A percentile compares a stretch with the other conserved stretches of the same genome.
Conservation (phyloP, 2,888 invertebrate genomes). For the Lysandra bellargus region DNA sequence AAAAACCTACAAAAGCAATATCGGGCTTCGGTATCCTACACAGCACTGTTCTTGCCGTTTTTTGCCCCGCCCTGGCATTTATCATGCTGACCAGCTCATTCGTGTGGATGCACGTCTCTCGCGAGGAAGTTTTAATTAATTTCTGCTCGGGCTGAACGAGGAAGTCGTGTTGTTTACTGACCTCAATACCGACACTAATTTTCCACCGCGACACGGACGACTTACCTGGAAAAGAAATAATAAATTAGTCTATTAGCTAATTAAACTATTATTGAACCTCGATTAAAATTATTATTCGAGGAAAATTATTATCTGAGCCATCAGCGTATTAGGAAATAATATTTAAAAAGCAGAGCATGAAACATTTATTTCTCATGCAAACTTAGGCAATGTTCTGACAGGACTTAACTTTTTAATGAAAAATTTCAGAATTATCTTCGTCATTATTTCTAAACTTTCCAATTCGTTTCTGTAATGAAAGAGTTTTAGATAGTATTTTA, state of each 20-base stretch:
- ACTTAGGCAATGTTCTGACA: not conserved
- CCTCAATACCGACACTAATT: constrained; percentile 43
- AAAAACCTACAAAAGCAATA: not conserved
- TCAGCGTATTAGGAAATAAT: not conserved
- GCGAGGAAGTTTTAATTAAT: constrained; percentile 37
- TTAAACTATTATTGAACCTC: not conserved
- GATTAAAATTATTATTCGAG: not conserved
- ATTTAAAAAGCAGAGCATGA: not conserved
- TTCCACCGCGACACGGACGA: constrained; percentile 41
- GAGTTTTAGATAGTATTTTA: no score
- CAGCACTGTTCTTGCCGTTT: not conserved
- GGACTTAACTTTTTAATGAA: no score
- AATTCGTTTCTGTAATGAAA: no score
- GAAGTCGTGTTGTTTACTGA: constrained; percentile 47
- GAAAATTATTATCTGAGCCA: not conserved
- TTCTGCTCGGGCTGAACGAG: constrained; percentile 32
- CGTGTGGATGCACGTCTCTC: not conserved
- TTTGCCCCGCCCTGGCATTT: not conserved
- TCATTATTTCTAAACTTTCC: no score
- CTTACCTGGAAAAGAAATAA: constrained; percentile 58
- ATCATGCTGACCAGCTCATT: not conserved
- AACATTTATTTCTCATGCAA: not conserved
- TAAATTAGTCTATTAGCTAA: constrained; percentile 21
- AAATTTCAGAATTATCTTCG: no score
- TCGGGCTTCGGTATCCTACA: not conserved